These are phyloP conservation scores for Elymnias hypermnestra DNA, from an alignment of 1,140 invertebrate species.

Conservation along the genomic window DNA sequence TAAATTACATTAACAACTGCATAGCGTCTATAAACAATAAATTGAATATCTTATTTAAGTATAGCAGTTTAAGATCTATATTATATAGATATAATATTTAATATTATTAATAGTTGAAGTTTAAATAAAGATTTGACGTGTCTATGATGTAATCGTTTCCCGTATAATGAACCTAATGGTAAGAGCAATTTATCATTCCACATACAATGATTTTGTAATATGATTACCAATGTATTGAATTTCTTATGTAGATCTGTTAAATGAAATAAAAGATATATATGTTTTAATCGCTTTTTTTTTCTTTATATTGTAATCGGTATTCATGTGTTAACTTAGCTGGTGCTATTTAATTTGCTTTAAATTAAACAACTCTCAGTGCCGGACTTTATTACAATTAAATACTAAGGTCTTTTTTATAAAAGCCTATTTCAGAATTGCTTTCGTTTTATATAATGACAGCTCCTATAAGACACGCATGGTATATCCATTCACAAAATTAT, in stretches of 20 bases:
- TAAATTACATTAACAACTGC: constrained; percentile 14
- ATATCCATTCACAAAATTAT: too few species aligned
- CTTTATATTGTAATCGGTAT: too few species aligned
- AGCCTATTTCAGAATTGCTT: too few species aligned
- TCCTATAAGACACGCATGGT: too few species aligned
- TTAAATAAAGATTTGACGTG: not conserved
- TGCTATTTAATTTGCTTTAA: too few species aligned
- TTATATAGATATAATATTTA: not conserved
- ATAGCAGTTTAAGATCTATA: constrained; percentile 14
- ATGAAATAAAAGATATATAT: too few species aligned
- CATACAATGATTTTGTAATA: not conserved
- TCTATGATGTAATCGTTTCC: not conserved
- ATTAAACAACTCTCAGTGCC: too few species aligned
- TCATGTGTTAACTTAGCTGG: too few species aligned
- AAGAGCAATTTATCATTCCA: constrained; percentile 6
- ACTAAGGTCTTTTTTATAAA: too few species aligned
- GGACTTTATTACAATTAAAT: too few species aligned
- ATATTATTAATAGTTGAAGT: not conserved
- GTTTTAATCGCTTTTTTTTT: too few species aligned
- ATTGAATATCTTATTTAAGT: constrained; percentile 20
- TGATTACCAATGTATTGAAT: not conserved
- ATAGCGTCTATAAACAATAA: constrained; percentile 19
- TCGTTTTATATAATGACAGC: too few species aligned
- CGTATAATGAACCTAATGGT: not conserved
- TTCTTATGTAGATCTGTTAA: not conserved